phyloP scores from a whole-genome alignment of 2,888 invertebrate species.

The Diogma glabrata region DNA sequence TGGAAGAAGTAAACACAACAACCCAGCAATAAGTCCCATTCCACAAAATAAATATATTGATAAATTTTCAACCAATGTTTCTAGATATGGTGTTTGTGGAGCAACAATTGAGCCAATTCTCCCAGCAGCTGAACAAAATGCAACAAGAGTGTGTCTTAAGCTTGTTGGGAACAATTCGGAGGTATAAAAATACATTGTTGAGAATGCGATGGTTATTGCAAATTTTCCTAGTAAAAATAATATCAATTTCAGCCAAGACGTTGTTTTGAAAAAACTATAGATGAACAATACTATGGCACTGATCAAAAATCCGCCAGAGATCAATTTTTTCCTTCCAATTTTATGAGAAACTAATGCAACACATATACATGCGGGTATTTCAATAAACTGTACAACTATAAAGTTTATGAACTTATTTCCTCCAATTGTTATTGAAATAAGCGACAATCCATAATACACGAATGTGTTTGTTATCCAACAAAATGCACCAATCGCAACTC shows the following conservation, averaged over 20 bases:
- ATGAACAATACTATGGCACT: slow-evolving; percentile 36
- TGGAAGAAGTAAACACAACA: slow-evolving; percentile 42
- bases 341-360: slow-evolving; percentile 51
- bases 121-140: slow-evolving; percentile 57
- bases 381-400: slow-evolving; percentile 43
- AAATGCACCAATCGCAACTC: slow-evolving; percentile 50
- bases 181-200: slow-evolving; percentile 54
- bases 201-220: slow-evolving; percentile 53
- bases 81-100: slow-evolving; percentile 53
- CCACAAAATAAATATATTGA: slow-evolving; percentile 43
- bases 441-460: slow-evolving; percentile 67
- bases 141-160: slow-evolving; percentile 51
- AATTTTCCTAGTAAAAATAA: slow-evolving; percentile 51
- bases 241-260: slow-evolving; percentile 20
- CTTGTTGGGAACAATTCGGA: slow-evolving; percentile 61
- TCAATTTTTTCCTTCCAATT: slow-evolving; percentile 49
- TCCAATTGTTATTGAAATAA: slow-evolving; percentile 60
- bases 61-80: slow-evolving; percentile 19
- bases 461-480: slow-evolving; percentile 72
- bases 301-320: slow-evolving; percentile 44
- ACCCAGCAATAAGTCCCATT: slow-evolving; percentile 39
- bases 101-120: slow-evolving; percentile 56
- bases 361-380: slow-evolving; percentile 59
- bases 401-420: slow-evolving; percentile 70
- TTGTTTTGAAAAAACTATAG: slow-evolving; percentile 28